These are phyloP conservation scores for Eilema sororculum DNA, from an alignment of 2,888 invertebrate species.

Conservation along the genomic window DNA sequence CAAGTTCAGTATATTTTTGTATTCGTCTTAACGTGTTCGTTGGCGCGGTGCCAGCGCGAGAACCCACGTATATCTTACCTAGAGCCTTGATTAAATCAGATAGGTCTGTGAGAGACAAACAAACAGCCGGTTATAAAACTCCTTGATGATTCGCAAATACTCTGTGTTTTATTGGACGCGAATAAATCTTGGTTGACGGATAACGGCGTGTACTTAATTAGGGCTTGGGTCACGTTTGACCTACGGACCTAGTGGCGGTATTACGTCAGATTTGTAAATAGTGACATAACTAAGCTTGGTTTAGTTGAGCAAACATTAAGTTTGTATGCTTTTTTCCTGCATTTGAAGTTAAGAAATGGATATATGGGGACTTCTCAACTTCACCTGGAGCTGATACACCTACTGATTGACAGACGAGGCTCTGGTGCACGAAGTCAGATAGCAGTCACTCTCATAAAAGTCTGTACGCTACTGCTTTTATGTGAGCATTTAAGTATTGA, in stretches of 20 bases:
- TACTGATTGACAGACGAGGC: too few relatives aligned
- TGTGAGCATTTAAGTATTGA: too few relatives aligned
- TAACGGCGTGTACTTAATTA: conserved; percentile 44
- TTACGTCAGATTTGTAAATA: not conserved
- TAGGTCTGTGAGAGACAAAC: conserved; percentile 61
- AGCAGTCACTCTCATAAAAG: too few relatives aligned
- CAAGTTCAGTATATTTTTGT: conserved; percentile 50
- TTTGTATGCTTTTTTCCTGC: not conserved
- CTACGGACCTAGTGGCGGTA: conserved; percentile 1
- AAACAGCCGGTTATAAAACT: conserved; percentile 62
- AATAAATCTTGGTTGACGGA: conserved; percentile 49
- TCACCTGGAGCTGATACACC: too few relatives aligned
- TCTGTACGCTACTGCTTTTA: too few relatives aligned
- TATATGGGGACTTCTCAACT: too few relatives aligned
- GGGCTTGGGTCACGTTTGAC: conserved; percentile 18
- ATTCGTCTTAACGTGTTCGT: conserved; percentile 61
- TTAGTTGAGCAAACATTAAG: not conserved
- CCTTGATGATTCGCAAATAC: conserved; percentile 55
- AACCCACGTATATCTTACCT: conserved; percentile 46
- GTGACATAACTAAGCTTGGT: not conserved
- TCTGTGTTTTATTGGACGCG: conserved; percentile 47
- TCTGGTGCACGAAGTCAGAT: too few relatives aligned
- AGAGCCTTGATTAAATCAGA: conserved; percentile 70
- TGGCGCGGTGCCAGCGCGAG: conserved; percentile 69
- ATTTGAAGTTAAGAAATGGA: too few relatives aligned